Evolutionary conservation across 2,113 vertebrate genomes (phyloP), one percentile per base, ranked within the genome.

Genomic region (Siphamia tubifer): DNA sequence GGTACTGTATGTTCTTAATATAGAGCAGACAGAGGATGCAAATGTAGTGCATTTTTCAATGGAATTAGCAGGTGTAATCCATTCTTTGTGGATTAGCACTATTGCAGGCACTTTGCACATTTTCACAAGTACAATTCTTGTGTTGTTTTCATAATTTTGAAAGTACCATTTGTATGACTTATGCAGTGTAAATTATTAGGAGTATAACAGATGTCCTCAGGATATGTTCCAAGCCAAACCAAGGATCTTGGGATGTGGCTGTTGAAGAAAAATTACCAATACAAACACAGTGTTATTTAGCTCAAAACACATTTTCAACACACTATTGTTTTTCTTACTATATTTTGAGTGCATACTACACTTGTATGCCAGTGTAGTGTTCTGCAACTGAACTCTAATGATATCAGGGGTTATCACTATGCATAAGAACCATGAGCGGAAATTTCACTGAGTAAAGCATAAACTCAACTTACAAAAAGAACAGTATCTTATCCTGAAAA

Each of bases 141-240:
- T 10, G 17, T 36, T 47, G 30, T 25, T 69, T 74, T 19, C 19
- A 13, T 15, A 13, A 66, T 62, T 71, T 15, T 27, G 32, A 42
- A 38, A 69, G 24, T 48, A 62, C 54, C 15, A 62, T 52, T 81
- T 53, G 45, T 28, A 58, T 53, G 17, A 53, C 54, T 62, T 71
- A 76, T 63, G 23, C 55, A 25, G 68, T 23, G 62, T 13, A 51
- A 72, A 76, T 71, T 70, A 74, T 69, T 47, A 25, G 51, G 49
- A 67, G 62, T 21, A 13, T 2, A 44, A 47, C 63, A 49, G 56
- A 68, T 68, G 62, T 68, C 49, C 61, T 61, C 28, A 27, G 20
- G 20, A 43, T 61, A 16, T 66, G 48, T 45, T 35, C 35, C n/a
- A 15, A 55, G 65, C 42, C 47, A 58, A 64, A n/a, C 51, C 21